Conservation (phyloP, 2,888 invertebrate species). For the Volucella inanis region DNA sequence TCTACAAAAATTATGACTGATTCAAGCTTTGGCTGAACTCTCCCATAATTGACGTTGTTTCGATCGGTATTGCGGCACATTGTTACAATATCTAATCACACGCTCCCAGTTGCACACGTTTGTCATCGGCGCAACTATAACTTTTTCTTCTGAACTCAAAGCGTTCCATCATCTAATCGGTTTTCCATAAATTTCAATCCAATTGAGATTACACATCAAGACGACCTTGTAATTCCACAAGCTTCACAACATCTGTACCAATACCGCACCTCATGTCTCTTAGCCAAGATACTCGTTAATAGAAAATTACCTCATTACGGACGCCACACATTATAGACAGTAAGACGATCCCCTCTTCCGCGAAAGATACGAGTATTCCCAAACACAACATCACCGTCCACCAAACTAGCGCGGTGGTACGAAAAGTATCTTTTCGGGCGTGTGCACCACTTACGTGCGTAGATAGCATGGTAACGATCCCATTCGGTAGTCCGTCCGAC, state of each 20-base stretch:
- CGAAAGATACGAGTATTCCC: too few species aligned
- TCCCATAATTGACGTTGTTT: too few species aligned
- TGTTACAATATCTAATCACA: too few species aligned
- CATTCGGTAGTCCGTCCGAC: constrained; percentile 43
- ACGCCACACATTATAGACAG: neutral
- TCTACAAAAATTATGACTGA: too few species aligned
- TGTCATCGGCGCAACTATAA: too few species aligned
- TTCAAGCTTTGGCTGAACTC: too few species aligned
- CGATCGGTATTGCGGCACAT: too few species aligned
- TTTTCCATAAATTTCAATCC: constrained; percentile 10
- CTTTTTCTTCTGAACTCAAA: neutral
- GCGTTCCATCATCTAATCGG: constrained; percentile 7
- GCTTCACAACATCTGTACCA: neutral
- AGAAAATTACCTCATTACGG: constrained; percentile 49
- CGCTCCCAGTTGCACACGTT: too few species aligned
- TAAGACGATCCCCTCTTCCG: neutral
- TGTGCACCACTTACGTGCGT: constrained; percentile 41
- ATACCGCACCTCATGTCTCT: constrained; percentile 7
- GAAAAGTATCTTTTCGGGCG: constrained; percentile 39
- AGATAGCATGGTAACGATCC: constrained; percentile 26
- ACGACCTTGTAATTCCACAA: constrained; percentile 30
- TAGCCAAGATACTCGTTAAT: constrained; percentile 17
- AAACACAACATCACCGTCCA: neutral
- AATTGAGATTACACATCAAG: constrained; percentile 19
- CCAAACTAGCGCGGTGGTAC: neutral